Base-by-base conservation (phyloP, 2,888 invertebrate species). In the Lasioglossum vierecki region DNA sequence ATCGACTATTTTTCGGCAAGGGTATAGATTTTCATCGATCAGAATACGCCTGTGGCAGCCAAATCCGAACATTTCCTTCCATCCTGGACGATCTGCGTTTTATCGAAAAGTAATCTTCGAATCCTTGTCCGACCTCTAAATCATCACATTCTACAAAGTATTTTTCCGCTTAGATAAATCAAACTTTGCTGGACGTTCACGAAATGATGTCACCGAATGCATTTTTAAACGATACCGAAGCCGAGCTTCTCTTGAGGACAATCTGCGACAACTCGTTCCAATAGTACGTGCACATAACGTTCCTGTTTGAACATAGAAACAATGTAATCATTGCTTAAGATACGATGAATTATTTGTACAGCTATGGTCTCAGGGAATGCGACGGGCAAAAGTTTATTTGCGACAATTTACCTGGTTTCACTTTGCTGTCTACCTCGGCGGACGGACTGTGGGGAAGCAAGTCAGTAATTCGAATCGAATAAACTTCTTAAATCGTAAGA, bases 181-280 rank as follows among this genome's bases (percentile, higher is more conserved):
- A 92, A 85, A 94, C 93, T 3, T 80, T 94, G n/a, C 49, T 90
- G 15, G 90, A 91, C 11, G 81, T 90, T 15, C 92, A 93, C 73
- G 90, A 93, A 57, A 83, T 82, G n/a, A 87, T 92, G 85, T 75
- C 82, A 57, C 78, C 88, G 5, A 79, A 86, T 46, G 66, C 80
- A 30, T 89, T 87, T 83, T 81, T 94, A 18, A 90, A 91, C 66
- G 89, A 93, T 9, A 86, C 83, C 0, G 91, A 94, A 76, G 74
- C 79, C 1, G 77, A 83, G n/a, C 71, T 88, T 49, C 75, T 92
- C n/a, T 74, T 94, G 26, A 87, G 88, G 74, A 86, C 88, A 6
- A 91, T 93, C 35, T 94, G 94, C 76, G 87, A 93, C 46, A 80
- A 92, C 26, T 92, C 92, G 35, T 94, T 94, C 71, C 83, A 81